Conservation (phyloP, 2,888 invertebrate genomes). For the Argyresthia albistria region DNA sequence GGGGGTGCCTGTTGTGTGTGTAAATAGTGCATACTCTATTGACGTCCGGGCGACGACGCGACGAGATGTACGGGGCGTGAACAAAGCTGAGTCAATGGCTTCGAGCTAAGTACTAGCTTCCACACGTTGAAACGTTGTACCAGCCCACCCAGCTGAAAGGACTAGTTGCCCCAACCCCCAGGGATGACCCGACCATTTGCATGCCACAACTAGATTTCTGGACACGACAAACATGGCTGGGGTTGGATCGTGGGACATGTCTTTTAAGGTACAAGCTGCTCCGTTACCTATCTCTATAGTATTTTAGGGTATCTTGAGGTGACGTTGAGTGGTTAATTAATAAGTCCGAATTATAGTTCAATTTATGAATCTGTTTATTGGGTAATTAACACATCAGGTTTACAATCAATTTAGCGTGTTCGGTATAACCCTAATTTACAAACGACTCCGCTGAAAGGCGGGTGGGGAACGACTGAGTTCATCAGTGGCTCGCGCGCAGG, state of each 20-base stretch:
- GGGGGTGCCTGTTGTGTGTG: slow-evolving; percentile 1
- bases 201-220: slow-evolving; percentile 15
- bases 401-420: no score
- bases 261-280: slow-evolving; percentile 2
- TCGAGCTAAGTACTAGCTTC: background rate
- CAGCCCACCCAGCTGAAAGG: background rate
- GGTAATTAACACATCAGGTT: no score
- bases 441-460: no score
- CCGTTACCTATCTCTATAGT: background rate
- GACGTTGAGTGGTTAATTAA: no score
- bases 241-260: slow-evolving; percentile 4
- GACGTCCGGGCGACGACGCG: background rate
- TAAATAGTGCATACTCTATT: background rate
- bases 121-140: background rate
- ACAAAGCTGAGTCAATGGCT: slow-evolving; percentile 5
- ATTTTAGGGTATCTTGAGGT: no score
- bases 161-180: background rate
- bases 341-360: no score
- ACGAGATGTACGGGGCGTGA: slow-evolving; percentile 1
- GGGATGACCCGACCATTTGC: slow-evolving; percentile 6
- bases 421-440: no score
- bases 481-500: no score
- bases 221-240: slow-evolving; percentile 13
- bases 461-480: no score
- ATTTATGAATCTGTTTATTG: no score